Evolutionary conservation across 2,797 vertebrate species (phyloP).

Genomic region (Sebastiscus albofasciatus): DNA sequence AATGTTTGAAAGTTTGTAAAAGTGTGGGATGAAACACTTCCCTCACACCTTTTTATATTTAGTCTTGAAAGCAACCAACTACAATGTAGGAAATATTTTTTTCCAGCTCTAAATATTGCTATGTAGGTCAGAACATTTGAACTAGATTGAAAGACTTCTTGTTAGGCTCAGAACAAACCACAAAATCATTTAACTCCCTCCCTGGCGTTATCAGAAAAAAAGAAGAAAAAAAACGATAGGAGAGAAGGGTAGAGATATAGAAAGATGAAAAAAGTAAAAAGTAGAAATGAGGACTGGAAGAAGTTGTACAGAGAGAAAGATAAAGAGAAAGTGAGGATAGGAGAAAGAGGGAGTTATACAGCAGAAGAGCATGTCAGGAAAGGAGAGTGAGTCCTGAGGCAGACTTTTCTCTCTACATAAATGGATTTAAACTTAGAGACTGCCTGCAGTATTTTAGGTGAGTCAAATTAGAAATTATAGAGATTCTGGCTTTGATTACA

Average conservation of each 20-base stretch:
- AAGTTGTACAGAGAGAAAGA: background rate
- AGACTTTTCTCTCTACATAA: conserved; percentile 36
- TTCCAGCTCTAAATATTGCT: background rate
- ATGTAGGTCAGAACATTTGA: conserved; percentile 12
- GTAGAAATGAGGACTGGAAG: background rate
- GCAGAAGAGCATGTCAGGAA: conserved; percentile 3
- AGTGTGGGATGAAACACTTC: background rate
- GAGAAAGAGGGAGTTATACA: background rate
- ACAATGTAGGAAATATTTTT: background rate
- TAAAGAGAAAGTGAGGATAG: background rate
- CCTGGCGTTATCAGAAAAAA: background rate
- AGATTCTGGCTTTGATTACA: conserved; percentile 47
- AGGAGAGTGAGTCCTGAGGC: conserved; percentile 10
- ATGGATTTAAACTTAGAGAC: conserved; percentile 34
- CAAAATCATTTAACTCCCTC: background rate
- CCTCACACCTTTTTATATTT: background rate
- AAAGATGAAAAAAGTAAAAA: background rate
- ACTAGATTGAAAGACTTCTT: background rate
- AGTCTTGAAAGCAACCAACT: background rate
- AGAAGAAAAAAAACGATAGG: background rate
- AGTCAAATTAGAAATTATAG: conserved; percentile 52
- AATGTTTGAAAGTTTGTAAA: background rate
- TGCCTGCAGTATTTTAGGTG: conserved; percentile 48
- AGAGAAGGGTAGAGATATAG: background rate
- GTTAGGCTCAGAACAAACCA: background rate